A percentile compares a stretch with the other conserved stretches of the same genome.
Evolutionary conservation across 1,140 invertebrate genomes (phyloP).

Genomic region (Solenopsis invicta): DNA sequence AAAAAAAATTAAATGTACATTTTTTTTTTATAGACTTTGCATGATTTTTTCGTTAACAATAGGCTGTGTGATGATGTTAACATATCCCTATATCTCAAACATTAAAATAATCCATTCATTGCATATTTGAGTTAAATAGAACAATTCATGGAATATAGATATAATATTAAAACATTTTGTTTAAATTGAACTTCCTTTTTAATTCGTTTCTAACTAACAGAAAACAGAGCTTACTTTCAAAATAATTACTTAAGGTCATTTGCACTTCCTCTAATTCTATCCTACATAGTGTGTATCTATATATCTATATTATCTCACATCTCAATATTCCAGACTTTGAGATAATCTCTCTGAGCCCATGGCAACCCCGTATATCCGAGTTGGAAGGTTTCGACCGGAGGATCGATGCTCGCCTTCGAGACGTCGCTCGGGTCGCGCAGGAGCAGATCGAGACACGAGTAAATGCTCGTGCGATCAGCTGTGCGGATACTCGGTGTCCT

Average conservation of each 20-base stretch:
- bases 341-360: conserved; percentile 23
- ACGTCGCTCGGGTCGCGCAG: conserved; percentile 41
- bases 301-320: neutral
- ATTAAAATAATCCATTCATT: no score
- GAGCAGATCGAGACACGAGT: conserved; percentile 46
- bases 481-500: conserved; percentile 50
- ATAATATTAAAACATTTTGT: no score
- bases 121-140: no score
- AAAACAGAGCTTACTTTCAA: neutral
- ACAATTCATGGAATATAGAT: no score
- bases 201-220: neutral
- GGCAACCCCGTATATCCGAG: neutral
- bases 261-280: neutral
- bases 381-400: conserved; percentile 27
- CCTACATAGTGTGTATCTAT: neutral
- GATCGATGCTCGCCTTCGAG: conserved; percentile 51
- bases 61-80: no score
- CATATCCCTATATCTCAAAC: neutral
- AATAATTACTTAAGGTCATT: neutral
- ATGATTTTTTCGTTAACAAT: no score
- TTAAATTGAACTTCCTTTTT: no score
- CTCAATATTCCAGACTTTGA: neutral
- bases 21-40: neutral
- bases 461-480: conserved; percentile 59
- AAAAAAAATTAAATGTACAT: neutral